phyloP scores from a whole-genome alignment of 2,113 vertebrate genomes.

The Stegostoma tigrinum region DNA sequence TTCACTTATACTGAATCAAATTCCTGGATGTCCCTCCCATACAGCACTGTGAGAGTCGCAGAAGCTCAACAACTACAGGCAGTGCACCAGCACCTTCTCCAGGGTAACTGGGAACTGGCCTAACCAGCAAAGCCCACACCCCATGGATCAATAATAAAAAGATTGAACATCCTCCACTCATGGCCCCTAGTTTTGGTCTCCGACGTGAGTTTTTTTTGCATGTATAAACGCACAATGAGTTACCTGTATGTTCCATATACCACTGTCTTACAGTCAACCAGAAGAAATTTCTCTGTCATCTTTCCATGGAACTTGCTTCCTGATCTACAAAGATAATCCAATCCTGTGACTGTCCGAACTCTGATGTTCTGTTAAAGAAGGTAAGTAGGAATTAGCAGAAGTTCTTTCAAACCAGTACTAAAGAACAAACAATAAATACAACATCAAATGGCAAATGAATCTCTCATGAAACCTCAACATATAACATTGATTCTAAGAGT shows the following conservation, averaged over 20 bases:
- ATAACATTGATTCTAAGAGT: not conserved
- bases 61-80: no score
- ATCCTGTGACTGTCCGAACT: constrained; percentile 83
- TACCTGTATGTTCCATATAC: constrained; percentile 96
- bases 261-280: constrained; percentile 84
- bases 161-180: not conserved
- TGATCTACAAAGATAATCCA: constrained; percentile 82
- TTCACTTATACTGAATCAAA: no score
- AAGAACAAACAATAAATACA: not conserved
- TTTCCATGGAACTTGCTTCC: constrained; percentile 86
- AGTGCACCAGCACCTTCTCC: no score
- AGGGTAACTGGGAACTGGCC: no score
- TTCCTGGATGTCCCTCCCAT: no score
- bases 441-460: not conserved
- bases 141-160: no score
- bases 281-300: constrained; percentile 85
- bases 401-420: not conserved
- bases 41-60: no score
- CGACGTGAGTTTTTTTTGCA: not conserved
- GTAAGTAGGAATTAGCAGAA: constrained; percentile 11
- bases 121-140: no score
- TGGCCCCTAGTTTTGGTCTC: not conserved
- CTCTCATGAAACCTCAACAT: not conserved
- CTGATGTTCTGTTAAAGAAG: constrained; percentile 77
- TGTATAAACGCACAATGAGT: constrained; percentile 39